Evolutionary conservation across 2,888 invertebrate species (phyloP), one percentile per base, ranked within the genome.

Genomic region (Erannis defoliaria): DNA sequence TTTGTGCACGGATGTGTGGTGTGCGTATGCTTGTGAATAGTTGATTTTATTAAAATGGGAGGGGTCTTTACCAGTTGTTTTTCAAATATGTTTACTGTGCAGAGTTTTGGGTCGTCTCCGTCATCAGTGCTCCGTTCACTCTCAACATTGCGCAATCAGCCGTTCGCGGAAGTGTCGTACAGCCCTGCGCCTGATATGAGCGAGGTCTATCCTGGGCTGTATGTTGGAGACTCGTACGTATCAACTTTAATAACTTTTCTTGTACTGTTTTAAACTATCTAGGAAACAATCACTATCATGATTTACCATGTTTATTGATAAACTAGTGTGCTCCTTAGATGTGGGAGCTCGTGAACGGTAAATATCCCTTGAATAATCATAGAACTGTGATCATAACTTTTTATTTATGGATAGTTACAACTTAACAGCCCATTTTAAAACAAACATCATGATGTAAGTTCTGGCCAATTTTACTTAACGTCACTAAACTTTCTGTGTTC

Each of bases 141-240:
- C 71, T 83, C 88, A n/a, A 80, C 90, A 35, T 80, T 82, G 62
- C 85, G 91, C 40, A 74, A 88, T 50, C 76, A 88, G 58, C 84
- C 87, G 3, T 84, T 85, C 67, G 77, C 84, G 38, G 86, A 88
- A 65, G 75, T 86, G 60, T 67, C 84, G 6, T 93, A 94, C 78
- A 88, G 86, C 68, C 86, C 94, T 48, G 93, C 94, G 56, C 94
- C 96, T 42, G 96, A 96, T 84, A 93, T 96, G 74, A 96, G 96
- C 84, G 96, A 96, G 87, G 96, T 96, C 49, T 96, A 96, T 84
- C 95, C 96, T 58, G 94, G 95, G 73, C 93, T 96, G 71, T 96
- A 93, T 76, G 95, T 96, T 71, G 96, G 96, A 62, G 96, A 96
- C 90, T 95, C 94, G 96, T 96, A 89, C 94, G 96, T 94, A 74